These are phyloP conservation scores for Goniozus legneri DNA, from an alignment of 1,140 invertebrate genomes.

Conservation along the genomic window DNA sequence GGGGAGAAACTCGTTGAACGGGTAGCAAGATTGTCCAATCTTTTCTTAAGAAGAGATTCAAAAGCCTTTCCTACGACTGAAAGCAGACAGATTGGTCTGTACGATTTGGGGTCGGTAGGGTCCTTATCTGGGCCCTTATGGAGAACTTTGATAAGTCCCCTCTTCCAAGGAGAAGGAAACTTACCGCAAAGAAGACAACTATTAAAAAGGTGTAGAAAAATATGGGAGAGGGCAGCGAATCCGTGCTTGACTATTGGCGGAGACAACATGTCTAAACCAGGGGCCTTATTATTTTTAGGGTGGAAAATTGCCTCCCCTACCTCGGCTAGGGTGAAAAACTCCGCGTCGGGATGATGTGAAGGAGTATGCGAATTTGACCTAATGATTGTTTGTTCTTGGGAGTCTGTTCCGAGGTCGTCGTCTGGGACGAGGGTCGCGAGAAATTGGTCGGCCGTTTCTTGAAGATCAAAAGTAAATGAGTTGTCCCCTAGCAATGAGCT, in stretches of 20 bases:
- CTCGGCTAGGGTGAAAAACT: not conserved
- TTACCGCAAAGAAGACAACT: conserved; percentile 23
- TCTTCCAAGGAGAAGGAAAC: conserved; percentile 45
- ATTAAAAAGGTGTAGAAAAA: conserved; percentile 20
- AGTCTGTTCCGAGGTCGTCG: not conserved
- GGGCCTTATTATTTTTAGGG: conserved; percentile 20
- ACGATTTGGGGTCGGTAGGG: conserved; percentile 25
- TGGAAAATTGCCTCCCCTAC: not conserved
- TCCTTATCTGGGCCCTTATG: conserved; percentile 39
- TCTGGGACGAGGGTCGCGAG: conserved; percentile 3
- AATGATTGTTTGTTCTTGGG: not conserved
- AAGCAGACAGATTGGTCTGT: conserved; percentile 45
- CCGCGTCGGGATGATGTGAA: no score
- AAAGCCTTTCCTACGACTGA: conserved; percentile 41
- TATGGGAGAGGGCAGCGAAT: not conserved
- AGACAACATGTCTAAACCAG: conserved; percentile 31
- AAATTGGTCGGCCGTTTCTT: not conserved
- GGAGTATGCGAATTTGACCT: no score
- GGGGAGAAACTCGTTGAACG: conserved; percentile 4
- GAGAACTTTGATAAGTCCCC: conserved; percentile 31
- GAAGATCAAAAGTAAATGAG: not conserved
- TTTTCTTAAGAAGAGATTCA: conserved; percentile 34
- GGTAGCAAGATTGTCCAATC: conserved; percentile 2
- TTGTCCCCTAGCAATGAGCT: not conserved
- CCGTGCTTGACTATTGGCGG: conserved; percentile 22